Evolutionary conservation across 2,888 invertebrate genomes (phyloP), one percentile per base, ranked within the genome.

Genomic region (Hyles lineata): DNA sequence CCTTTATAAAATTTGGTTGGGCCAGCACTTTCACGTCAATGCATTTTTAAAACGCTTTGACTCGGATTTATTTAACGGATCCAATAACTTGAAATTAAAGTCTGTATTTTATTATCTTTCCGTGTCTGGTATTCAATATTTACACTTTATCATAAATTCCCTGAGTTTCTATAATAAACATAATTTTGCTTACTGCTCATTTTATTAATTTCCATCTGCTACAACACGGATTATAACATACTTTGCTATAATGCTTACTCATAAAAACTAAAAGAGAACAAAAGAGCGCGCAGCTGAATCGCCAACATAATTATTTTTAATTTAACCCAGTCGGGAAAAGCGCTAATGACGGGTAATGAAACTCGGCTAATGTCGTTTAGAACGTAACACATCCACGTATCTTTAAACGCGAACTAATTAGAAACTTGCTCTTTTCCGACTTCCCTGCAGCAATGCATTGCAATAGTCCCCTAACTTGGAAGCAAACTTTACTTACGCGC

Each of bases 401-500:
- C 69, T 74, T 74, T 69, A 71, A 71, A 71, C 71, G 71, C 43
- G 60, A 74, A 76, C 80, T 83, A 82, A 85, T 84, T 85, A 84
- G 74, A 77, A 84, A 84, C 79, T 85, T 78, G 32, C 58, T 77
- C 76, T 74, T 76, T 50, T 73, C 67, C 73, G 71, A 77, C 73
- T 72, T 52, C 21, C 60, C 70, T 76, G 71, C 76, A 58, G 72
- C 75, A 70, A 78, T 75, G 77, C 78, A 78, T 77, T 75, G 80
- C 78, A 74, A 73, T 74, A 75, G 73, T 74, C 74, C 63, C 74
- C 58, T 74, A 74, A 78, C 73, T 78, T 77, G 29, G 59, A 25
- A 35, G 23, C 70, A 62, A 70, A 73, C 70, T 73, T 71, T n/a
- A 70, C 70, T 73, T 62, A 60, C 58, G n/a, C 52, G n/a, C 17